These are phyloP conservation scores for Platycnemis pennipes DNA, from an alignment of 2,888 invertebrate species.

Conservation along the genomic window DNA sequence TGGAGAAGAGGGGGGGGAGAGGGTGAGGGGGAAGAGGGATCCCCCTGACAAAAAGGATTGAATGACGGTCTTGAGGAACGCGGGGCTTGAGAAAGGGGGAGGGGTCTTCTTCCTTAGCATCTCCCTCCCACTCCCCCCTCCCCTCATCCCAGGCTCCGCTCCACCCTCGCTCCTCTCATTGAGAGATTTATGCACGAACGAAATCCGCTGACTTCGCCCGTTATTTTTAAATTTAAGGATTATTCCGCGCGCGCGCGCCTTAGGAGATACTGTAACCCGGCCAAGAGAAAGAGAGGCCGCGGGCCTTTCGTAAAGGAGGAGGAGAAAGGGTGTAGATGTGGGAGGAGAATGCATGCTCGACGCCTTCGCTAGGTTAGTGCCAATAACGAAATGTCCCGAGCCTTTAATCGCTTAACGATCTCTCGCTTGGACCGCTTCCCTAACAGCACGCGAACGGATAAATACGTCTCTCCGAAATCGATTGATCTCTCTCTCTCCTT, in stretches of 20 bases:
- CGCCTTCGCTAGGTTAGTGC: background rate
- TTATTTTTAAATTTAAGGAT: constrained; percentile 67
- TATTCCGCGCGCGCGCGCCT: constrained; percentile 27
- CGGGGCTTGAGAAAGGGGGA: background rate
- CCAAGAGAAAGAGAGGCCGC: constrained; percentile 41
- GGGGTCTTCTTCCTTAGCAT: too few relatives aligned
- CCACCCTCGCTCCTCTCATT: background rate
- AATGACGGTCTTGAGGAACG: background rate
- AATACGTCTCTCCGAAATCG: background rate
- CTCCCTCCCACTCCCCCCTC: background rate
- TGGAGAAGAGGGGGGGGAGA: background rate
- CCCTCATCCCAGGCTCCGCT: background rate
- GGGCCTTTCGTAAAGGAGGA: background rate
- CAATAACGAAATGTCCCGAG: constrained; percentile 43
- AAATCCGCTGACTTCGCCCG: constrained; percentile 60
- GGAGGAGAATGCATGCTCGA: background rate
- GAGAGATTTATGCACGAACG: constrained; percentile 45
- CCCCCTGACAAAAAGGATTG: background rate
- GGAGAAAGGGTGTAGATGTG: background rate
- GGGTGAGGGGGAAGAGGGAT: background rate
- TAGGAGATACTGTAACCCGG: constrained; percentile 48
- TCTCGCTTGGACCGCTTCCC: constrained; percentile 17
- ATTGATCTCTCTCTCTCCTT: background rate
- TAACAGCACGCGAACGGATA: background rate
- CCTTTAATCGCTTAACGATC: constrained; percentile 24